phyloP scores from a whole-genome alignment of 2,113 vertebrate species.

The Poeciliopsis prolifica region DNA sequence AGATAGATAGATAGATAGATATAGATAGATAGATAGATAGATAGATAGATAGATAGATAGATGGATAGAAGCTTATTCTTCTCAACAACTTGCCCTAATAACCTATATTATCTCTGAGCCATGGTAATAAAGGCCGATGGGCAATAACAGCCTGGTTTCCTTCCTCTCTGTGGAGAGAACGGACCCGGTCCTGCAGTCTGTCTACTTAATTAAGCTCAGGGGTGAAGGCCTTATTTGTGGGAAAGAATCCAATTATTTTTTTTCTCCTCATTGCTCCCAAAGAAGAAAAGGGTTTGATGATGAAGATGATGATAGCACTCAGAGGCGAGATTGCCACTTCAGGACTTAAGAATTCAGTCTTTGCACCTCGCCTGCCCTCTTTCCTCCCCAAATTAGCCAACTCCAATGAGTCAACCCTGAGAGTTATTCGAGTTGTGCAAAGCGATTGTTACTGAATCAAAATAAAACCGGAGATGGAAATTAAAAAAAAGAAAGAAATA shows the following conservation, averaged over 20 bases:
- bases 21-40: background rate
- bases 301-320: slow-evolving; percentile 77
- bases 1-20: too few relatives aligned
- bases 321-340: slow-evolving; percentile 80
- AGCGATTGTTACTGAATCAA: slow-evolving; percentile 32
- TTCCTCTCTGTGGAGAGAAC: slow-evolving; percentile 67
- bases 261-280: slow-evolving; percentile 69
- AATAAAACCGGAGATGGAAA: background rate
- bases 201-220: slow-evolving; percentile 87
- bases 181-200: slow-evolving; percentile 70
- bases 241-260: slow-evolving; percentile 88
- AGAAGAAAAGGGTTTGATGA: slow-evolving; percentile 67
- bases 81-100: slow-evolving; percentile 67
- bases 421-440: slow-evolving; percentile 59
- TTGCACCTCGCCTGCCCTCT: slow-evolving; percentile 42
- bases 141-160: slow-evolving; percentile 76
- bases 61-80: slow-evolving; percentile 40
- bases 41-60: background rate
- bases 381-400: slow-evolving; percentile 59
- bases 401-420: slow-evolving; percentile 46
- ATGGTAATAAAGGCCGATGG: slow-evolving; percentile 74
- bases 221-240: slow-evolving; percentile 86
- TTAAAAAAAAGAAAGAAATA: slow-evolving; percentile 10
- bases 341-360: slow-evolving; percentile 75
- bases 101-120: slow-evolving; percentile 66